Conservation (phyloP, 2,797 vertebrate species). For the Loris lydekkerianus region DNA sequence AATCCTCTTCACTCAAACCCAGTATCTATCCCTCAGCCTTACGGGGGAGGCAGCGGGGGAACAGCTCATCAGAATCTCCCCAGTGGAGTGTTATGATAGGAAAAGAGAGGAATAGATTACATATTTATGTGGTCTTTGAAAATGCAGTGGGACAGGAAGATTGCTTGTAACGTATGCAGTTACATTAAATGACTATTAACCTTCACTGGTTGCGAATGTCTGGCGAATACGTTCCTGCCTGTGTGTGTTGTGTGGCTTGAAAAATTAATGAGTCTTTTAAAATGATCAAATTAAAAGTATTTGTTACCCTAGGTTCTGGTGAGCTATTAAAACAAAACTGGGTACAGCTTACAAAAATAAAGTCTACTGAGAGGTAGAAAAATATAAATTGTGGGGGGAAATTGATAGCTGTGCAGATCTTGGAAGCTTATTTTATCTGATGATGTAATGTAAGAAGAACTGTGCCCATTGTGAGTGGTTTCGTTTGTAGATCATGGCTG, state of each 20-base stretch:
- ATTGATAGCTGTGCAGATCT: not conserved
- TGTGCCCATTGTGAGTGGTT: not conserved
- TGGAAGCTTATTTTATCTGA: not conserved
- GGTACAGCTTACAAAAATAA: slow-evolving; percentile 62
- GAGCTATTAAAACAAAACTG: slow-evolving; percentile 54
- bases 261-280: slow-evolving; percentile 76
- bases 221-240: not conserved
- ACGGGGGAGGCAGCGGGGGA: slow-evolving; percentile 67
- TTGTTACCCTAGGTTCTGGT: slow-evolving; percentile 56
- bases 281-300: slow-evolving; percentile 72
- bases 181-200: slow-evolving; percentile 73
- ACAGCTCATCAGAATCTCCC: slow-evolving; percentile 75
- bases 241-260: slow-evolving; percentile 48
- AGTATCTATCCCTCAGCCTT: slow-evolving; percentile 81
- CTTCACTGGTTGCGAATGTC: not conserved
- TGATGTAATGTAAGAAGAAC: not conserved
- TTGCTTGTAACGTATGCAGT: slow-evolving; percentile 67
- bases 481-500: not conserved
- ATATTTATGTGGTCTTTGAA: slow-evolving; percentile 75
- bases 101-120: slow-evolving; percentile 69
- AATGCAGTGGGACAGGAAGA: slow-evolving; percentile 66
- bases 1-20: slow-evolving; percentile 72
- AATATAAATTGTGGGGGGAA: not conserved
- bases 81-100: slow-evolving; percentile 63
- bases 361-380: not conserved